Conservation (phyloP, 2,797 vertebrate species). For the Ceryle rudis region DNA sequence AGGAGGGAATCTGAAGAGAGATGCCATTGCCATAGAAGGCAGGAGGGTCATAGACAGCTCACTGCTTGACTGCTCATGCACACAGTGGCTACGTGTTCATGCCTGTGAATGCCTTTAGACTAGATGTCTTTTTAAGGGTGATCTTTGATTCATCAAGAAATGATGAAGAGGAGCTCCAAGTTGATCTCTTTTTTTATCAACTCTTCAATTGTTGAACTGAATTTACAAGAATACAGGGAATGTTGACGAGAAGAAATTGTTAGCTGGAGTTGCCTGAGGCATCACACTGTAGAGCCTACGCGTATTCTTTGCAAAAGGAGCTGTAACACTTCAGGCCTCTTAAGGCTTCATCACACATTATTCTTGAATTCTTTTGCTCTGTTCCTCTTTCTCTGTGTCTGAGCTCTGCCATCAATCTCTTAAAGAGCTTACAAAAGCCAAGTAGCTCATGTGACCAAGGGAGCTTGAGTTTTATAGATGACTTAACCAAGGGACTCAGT, state of each 20-base stretch:
- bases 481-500: neutral
- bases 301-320: neutral
- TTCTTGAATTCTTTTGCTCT: neutral
- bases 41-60: neutral
- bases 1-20: neutral
- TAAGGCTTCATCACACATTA: rapidly evolving
- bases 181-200: neutral
- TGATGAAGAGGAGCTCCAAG: neutral
- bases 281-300: neutral
- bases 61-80: neutral
- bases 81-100: neutral
- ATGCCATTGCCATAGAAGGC: neutral
- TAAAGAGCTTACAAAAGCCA: neutral
- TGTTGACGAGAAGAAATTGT: neutral
- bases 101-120: neutral
- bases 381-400: neutral
- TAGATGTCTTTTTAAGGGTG: neutral
- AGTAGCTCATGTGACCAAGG: neutral
- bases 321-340: neutral
- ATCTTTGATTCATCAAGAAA: neutral
- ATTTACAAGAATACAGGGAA: neutral
- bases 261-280: neutral
- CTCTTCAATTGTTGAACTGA: neutral
- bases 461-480: neutral
- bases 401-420: neutral